Evolutionary conservation across 2,797 vertebrate genomes (phyloP).

Genomic region (Poeciliopsis infans): DNA sequence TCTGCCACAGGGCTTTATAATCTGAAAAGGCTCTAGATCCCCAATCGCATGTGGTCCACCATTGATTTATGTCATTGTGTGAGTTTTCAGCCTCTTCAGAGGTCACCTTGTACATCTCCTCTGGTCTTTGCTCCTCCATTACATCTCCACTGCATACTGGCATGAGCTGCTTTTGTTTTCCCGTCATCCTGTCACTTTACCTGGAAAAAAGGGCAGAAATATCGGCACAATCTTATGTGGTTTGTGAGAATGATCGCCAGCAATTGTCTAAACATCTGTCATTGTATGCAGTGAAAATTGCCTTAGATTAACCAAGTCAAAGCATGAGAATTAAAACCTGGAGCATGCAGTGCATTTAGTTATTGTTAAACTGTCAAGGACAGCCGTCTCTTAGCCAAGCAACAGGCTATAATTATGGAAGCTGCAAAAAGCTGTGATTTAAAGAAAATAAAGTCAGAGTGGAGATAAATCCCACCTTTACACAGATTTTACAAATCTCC

Average conservation of each 20-base stretch:
- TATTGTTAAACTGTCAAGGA: conserved; percentile 64
- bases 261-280: conserved; percentile 29
- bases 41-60: conserved; percentile 60
- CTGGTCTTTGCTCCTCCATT: conserved; percentile 60
- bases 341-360: conserved; percentile 28
- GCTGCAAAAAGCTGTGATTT: conserved; percentile 48
- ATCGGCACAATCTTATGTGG: conserved; percentile 30
- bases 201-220: conserved; percentile 41
- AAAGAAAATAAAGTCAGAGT: conserved; percentile 43
- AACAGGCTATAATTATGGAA: conserved; percentile 48
- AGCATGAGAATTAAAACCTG: conserved; percentile 39
- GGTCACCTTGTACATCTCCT: conserved; percentile 78
- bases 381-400: conserved; percentile 55
- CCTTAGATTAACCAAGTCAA: conserved; percentile 49
- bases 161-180: conserved; percentile 56
- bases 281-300: conserved; percentile 56
- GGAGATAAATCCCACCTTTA: conserved; percentile 40
- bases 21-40: conserved; percentile 66
- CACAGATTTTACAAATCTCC: conserved; percentile 31
- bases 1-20: conserved; percentile 65
- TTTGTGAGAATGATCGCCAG: conserved; percentile 40
- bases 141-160: conserved; percentile 48
- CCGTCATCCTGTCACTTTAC: conserved; percentile 43
- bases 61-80: conserved; percentile 81
- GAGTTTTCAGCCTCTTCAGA: conserved; percentile 76